Conservation (phyloP, 37 sponge, comb jelly and placozoan species). For the Cladorhizidae sp. region DNA sequence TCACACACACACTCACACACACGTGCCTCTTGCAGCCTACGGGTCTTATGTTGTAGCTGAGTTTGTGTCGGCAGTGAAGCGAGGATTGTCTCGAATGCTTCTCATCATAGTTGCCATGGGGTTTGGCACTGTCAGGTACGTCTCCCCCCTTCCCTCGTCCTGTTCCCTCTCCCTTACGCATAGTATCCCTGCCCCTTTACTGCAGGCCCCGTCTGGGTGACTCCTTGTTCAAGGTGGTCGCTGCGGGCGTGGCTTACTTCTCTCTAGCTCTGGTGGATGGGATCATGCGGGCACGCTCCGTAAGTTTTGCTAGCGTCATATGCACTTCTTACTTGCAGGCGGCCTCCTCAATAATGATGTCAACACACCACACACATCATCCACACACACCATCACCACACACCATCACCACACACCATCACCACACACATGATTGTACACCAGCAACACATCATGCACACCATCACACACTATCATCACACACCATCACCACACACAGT, state of each 20-base stretch:
- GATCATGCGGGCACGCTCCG: slow-evolving; percentile 27
- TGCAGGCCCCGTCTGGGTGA: slow-evolving; percentile 69
- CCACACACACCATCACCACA: too few species aligned
- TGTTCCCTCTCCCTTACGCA: background rate
- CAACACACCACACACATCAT: too few species aligned
- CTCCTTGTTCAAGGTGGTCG: slow-evolving; percentile 46
- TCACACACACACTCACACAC: slow-evolving; percentile 15
- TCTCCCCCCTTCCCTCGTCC: slow-evolving; percentile 8
- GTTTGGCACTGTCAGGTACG: slow-evolving; percentile 83
- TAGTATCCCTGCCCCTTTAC: too few species aligned
- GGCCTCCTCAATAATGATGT: too few species aligned
- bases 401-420: too few species aligned
- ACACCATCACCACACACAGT: too few species aligned
- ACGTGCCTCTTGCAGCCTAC: slow-evolving; percentile 21
- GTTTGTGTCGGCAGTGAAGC: slow-evolving; percentile 75
- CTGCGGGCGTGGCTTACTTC: slow-evolving; percentile 58
- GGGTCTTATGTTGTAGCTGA: slow-evolving; percentile 57
- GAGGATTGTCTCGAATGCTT: slow-evolving; percentile 74
- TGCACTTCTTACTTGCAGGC: too few species aligned
- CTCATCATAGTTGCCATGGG: slow-evolving; percentile 84
- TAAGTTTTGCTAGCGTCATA: slow-evolving; percentile 21
- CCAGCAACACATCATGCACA: too few species aligned
- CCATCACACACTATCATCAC: too few species aligned
- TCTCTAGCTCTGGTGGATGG: slow-evolving; percentile 60
- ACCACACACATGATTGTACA: too few species aligned